phyloP scores from a whole-genome alignment of 2,113 vertebrate genomes.

The Forbesichthys papilliferus region DNA sequence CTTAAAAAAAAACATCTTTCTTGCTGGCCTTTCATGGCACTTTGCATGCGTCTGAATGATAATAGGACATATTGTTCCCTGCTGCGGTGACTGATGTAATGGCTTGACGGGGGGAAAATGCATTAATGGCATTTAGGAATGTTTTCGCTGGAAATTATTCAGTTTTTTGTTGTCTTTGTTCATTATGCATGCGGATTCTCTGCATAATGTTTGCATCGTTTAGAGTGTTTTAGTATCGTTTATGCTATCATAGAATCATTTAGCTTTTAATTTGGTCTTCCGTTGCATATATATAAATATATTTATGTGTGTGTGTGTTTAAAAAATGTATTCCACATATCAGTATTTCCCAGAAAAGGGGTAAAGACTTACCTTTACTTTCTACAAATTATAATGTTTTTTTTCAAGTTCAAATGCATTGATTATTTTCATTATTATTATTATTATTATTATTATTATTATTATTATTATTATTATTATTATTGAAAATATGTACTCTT shows the following conservation, averaged over 20 bases:
- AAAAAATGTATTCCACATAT: neutral
- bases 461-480: neutral
- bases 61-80: constrained; percentile 58
- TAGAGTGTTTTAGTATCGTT: neutral
- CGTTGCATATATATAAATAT: neutral
- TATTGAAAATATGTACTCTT: neutral
- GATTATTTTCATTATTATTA: no score
- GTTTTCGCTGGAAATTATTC: constrained; percentile 34
- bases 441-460: no score
- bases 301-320: no score
- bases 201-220: constrained; percentile 10
- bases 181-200: neutral
- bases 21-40: constrained; percentile 25
- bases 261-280: neutral
- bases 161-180: constrained; percentile 1
- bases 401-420: no score
- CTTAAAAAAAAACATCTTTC: constrained; percentile 21
- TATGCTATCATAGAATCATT: neutral
- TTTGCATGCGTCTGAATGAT: constrained; percentile 71
- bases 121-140: constrained; percentile 33
- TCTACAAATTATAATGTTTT: no score
- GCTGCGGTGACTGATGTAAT: constrained; percentile 52
- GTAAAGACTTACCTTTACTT: no score
- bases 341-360: no score
- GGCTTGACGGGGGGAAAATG: constrained; percentile 42